A percentile compares a stretch with the other conserved stretches of the same genome.
phyloP scores from a whole-genome alignment of 2,113 vertebrate species.

The Platysteira castanea region DNA sequence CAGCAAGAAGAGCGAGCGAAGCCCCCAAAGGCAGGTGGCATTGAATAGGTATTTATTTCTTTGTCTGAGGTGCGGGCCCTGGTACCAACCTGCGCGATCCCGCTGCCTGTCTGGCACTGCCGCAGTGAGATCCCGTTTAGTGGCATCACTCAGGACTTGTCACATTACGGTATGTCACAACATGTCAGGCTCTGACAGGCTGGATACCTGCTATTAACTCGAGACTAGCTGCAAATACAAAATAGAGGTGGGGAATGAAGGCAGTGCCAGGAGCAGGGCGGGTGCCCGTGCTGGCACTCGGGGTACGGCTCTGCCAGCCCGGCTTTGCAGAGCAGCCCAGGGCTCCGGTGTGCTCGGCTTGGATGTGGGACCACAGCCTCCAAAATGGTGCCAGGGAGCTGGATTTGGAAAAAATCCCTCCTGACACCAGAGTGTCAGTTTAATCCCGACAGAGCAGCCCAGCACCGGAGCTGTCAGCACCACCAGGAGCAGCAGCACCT shows the following conservation, averaged over 20 bases:
- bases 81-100: background rate
- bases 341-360: rapidly evolving
- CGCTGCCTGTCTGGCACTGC: conserved; percentile 4
- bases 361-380: rapidly evolving
- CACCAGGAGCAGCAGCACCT: background rate
- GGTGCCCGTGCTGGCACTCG: background rate
- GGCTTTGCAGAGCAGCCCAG: background rate
- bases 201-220: conserved; percentile 64
- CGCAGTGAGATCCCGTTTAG: background rate
- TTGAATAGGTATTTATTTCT: background rate
- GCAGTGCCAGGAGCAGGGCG: background rate
- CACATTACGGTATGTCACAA: conserved; percentile 49
- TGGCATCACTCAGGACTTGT: conserved; percentile 65
- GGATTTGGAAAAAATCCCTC: background rate
- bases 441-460: background rate
- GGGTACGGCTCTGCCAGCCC: background rate
- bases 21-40: background rate
- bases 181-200: conserved; percentile 68
- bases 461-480: background rate
- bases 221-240: conserved; percentile 47
- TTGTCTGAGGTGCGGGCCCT: background rate
- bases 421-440: background rate
- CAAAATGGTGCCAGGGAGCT: background rate
- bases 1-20: rapidly evolving
- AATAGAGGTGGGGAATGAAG: conserved; percentile 20